Evolutionary conservation across 35 echinoderm and acorn worm species (phyloP).

Genomic region (Stichopus chloronotus): DNA sequence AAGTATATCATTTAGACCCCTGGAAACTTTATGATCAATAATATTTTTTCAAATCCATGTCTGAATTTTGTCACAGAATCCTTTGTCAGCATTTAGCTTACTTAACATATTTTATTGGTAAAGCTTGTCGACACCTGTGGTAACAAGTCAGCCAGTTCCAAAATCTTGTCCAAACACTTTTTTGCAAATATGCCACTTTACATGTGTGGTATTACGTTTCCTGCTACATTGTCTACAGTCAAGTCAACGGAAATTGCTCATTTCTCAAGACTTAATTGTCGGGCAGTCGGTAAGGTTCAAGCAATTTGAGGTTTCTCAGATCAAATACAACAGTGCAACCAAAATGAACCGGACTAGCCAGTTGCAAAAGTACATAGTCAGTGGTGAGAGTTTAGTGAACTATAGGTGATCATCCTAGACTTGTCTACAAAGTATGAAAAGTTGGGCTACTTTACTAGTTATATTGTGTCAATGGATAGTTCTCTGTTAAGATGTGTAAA

Average conservation of each 20-base stretch:
- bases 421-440: constrained; percentile 1
- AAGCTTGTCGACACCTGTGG: constrained; percentile 2
- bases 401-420: neutral
- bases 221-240: neutral
- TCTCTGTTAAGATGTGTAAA: neutral
- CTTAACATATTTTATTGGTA: constrained; percentile 16
- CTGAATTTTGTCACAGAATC: constrained; percentile 4
- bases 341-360: constrained; percentile 15
- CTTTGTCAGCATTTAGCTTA: constrained; percentile 22
- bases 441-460: neutral
- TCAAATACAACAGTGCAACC: neutral
- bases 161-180: neutral
- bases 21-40: neutral
- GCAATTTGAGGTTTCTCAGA: neutral
- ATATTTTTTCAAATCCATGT: neutral
- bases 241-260: neutral
- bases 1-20: neutral
- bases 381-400: neutral
- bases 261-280: neutral
- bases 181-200: neutral
- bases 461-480: neutral
- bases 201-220: neutral
- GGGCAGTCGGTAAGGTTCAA: neutral
- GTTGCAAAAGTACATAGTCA: neutral
- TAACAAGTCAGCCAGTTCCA: constrained; percentile 24